Percentiles rank a stretch among this genome's conserved stretches.
phyloP scores from a whole-genome alignment of 2,888 invertebrate species.

The Xylota segnis region DNA sequence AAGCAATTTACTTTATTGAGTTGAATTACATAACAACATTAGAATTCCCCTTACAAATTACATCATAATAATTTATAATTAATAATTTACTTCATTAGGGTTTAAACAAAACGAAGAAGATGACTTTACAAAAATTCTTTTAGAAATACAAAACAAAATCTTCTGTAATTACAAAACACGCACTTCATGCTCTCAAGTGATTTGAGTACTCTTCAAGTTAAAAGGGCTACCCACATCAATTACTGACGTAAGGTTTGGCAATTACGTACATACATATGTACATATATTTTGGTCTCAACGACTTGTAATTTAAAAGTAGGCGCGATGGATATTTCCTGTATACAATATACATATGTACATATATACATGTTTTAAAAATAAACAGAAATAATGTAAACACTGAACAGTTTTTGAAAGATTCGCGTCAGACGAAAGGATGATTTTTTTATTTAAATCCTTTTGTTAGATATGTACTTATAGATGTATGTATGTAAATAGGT shows the following conservation, averaged over 20 bases:
- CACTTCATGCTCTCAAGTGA: background rate
- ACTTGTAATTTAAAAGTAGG: background rate
- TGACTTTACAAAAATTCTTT: background rate
- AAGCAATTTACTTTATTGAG: too few species aligned
- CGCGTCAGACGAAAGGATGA: too few species aligned
- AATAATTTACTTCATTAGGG: background rate
- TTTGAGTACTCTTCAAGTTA: background rate
- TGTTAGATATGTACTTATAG: too few species aligned
- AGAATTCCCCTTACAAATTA: background rate
- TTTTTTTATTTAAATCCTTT: too few species aligned
- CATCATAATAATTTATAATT: background rate
- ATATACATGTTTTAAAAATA: too few species aligned
- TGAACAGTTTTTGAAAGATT: too few species aligned
- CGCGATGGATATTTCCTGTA: background rate
- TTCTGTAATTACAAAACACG: background rate
- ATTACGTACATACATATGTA: background rate
- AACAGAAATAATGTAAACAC: too few species aligned
- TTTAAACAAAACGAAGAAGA: conserved; percentile 11
- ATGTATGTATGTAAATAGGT: too few species aligned
- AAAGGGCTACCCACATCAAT: background rate
- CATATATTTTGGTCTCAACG: background rate
- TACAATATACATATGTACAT: too few species aligned
- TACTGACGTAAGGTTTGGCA: background rate
- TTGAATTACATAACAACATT: background rate
- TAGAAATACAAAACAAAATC: background rate